Base-by-base conservation (phyloP, 2,113 vertebrate species). In the Zosterops japonicus region DNA sequence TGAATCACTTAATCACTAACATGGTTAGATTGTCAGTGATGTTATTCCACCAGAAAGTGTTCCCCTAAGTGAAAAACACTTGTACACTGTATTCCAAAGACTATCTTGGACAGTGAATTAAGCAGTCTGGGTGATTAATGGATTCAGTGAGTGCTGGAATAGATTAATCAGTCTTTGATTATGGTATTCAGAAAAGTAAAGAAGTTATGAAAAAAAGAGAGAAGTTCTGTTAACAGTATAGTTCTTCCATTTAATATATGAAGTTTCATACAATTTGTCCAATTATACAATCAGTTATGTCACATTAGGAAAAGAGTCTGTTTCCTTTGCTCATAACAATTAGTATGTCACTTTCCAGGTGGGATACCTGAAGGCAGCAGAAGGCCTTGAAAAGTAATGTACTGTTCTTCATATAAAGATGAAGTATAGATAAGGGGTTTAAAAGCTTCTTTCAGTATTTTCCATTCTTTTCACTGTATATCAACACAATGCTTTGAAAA, bases 81-180 rank as follows among this genome's bases (percentile, higher is more conserved):
- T 77, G 87, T 80, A 77, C 68, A 56, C 50, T 91, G 36, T 87
- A 89, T 82, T 96, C 79, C 85, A 85, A 80, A 82, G n/a, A n/a
- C 7, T 61, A 4, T 63, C 64, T 49, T 71, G 83, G 56, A 33
- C 49, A 36, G 56, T 39, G 72, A 90, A 65, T 55, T 53, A 67
- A 94, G 68, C 31, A 60, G 65, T 57, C 56, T 69, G 35, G 63
- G 39, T 88, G 82, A 95, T 77, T 91, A 86, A 86, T 85, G 39
- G 56, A 59, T 85, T 63, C 0, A 3, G 42, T 9, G 28, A 76
- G 60, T 59, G 42, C 39, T 67, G 71, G 74, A 71, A 84, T 69
- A 83, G 27, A 89, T 82, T 82, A 88, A 86, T 77, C 68, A 59
- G 31, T 33, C 71, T 57, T 85, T 86, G 85, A 68, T 94, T 90